A percentile compares a stretch with the other conserved stretches of the same genome.
These are phyloP conservation scores for Habrosyne pyritoides DNA, from an alignment of 2,888 invertebrate genomes.

Conservation along the genomic window DNA sequence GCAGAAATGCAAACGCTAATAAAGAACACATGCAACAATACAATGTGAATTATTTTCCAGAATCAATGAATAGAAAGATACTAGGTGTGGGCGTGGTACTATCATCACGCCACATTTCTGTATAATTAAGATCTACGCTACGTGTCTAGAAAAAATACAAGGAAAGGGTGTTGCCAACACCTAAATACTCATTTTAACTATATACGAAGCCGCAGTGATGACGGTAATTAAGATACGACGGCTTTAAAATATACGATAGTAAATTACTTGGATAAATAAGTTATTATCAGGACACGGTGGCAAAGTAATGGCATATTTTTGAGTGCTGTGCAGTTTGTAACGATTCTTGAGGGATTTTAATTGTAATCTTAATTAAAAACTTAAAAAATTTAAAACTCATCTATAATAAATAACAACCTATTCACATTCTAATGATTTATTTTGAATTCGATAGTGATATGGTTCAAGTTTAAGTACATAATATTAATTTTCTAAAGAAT, in stretches of 20 bases:
- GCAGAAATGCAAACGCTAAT: not conserved
- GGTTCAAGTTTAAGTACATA: too few species aligned
- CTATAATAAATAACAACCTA: too few species aligned
- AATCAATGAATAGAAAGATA: constrained; percentile 8
- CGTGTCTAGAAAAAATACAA: constrained; percentile 21
- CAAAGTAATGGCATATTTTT: not conserved
- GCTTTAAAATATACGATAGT: constrained; percentile 1
- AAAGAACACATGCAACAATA: not conserved
- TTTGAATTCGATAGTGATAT: too few species aligned
- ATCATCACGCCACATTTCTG: constrained; percentile 25
- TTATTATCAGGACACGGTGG: not conserved
- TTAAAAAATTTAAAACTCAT: not conserved
- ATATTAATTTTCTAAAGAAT: too few species aligned
- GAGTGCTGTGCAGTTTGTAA: not conserved
- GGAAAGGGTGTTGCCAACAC: constrained; percentile 22
- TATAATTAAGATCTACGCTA: constrained; percentile 18
- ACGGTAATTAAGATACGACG: constrained; percentile 3
- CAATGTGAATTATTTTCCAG: constrained; percentile 11
- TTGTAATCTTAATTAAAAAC: not conserved
- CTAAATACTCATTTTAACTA: constrained; percentile 15
- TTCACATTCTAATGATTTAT: too few species aligned
- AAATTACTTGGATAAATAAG: not conserved
- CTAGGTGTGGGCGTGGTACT: constrained; percentile 12
- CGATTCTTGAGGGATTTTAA: not conserved
- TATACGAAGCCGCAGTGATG: not conserved